Evolutionary conservation across 1,140 invertebrate species (phyloP), one percentile per base, ranked within the genome.

Genomic region (Zelostemma sp.): DNA sequence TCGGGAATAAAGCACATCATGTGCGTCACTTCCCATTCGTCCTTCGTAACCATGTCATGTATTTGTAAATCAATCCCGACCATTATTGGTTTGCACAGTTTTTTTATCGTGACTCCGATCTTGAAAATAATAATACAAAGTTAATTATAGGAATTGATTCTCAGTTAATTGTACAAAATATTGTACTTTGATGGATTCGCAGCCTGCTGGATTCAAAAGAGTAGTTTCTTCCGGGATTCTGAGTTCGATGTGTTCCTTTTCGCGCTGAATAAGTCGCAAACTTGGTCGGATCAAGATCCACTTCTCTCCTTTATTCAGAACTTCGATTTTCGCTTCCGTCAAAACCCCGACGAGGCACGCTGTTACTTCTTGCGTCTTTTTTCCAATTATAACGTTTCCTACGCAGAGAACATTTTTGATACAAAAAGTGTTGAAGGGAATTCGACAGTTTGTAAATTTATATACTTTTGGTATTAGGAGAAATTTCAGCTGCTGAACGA

Each of bases 1-100:
- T 81, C 80, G 0, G 82, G 73, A 28, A 81, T 70, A 35, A 84
- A 78, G 45, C 73, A 82, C 58, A 85, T 77, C 18, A 76, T 62
- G 17, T 82, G 80, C n/a, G 70, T 59, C 18, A 79, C 76, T 11
- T 60, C 57, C 70, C 72, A 81, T 18, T 62, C 68, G 3, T 70
- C 74, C 28, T 65, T 72, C 5, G 79, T 79, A 14, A 83, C 75
- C 79, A 83, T 82, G 51, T 85, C 82, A 0, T 54, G 65, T 12
- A 79, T 58, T 19, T 59, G 57, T 43, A 83, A 68, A 21, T 68
- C 68, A 11, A 84, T 51, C 3, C 57, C 59, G 15, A 70, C 72
- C 46, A 80, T 70, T 25, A 80, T 64, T 46, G 78, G 73, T 46
- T 80, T 75, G 18, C 72, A 56, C 25, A 74, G 47, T 45, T 74